phyloP scores from a whole-genome alignment of 2,113 vertebrate genomes.

The Emydura subglobosa region DNA sequence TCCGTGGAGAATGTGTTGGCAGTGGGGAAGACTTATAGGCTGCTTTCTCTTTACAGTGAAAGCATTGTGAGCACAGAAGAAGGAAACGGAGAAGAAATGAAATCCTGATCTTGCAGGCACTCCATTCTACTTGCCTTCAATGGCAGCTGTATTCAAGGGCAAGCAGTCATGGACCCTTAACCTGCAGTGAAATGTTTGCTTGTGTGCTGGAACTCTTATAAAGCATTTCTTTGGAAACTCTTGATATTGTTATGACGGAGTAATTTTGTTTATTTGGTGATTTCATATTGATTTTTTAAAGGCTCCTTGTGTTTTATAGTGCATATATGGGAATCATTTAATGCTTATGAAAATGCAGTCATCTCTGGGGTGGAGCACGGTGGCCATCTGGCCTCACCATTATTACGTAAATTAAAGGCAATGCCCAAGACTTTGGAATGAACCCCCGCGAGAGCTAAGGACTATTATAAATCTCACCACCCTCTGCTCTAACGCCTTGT shows the following conservation, averaged over 20 bases:
- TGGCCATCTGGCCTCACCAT: no score
- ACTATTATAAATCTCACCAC: not conserved
- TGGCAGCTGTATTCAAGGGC: not conserved
- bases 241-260: not conserved
- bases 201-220: not conserved
- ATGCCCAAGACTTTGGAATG: not conserved
- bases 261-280: not conserved
- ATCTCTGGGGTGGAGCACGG: no score
- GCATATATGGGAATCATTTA: no score
- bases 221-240: not conserved
- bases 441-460: not conserved
- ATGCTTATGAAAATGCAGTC: no score
- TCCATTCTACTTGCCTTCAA: no score
- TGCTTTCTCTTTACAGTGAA: not conserved
- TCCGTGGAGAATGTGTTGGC: not conserved
- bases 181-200: not conserved
- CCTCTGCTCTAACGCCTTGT: not conserved
- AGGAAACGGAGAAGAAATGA: not conserved
- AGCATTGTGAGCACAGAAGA: not conserved
- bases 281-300: not conserved
- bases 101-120: no score
- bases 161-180: not conserved
- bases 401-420: not conserved
- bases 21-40: not conserved
- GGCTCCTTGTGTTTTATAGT: not conserved